These are phyloP conservation scores for Caranx ignobilis DNA, from an alignment of 2,113 vertebrate species.

Conservation along the genomic window DNA sequence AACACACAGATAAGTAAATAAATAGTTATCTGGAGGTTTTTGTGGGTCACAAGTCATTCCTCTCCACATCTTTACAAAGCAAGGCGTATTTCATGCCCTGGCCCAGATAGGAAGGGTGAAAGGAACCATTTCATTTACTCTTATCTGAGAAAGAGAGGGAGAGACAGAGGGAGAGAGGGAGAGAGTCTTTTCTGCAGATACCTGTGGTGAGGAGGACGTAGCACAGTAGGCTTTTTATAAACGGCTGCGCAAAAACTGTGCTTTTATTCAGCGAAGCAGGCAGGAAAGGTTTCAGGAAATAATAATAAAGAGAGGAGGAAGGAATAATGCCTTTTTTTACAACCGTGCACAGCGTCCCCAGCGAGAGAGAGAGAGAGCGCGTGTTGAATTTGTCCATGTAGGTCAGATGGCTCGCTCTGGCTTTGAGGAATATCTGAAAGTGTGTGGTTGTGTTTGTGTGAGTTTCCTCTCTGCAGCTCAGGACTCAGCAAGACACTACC, in stretches of 20 bases:
- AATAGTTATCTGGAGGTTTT: constrained; percentile 80
- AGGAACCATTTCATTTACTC: constrained; percentile 83
- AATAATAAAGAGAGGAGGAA: constrained; percentile 63
- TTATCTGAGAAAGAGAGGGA: constrained; percentile 73
- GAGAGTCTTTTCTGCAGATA: constrained; percentile 68
- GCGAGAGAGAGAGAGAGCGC: neutral
- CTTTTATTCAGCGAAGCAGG: constrained; percentile 55
- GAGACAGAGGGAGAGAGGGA: constrained; percentile 28
- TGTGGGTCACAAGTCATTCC: constrained; percentile 83
- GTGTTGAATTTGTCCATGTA: constrained; percentile 59
- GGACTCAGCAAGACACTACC: neutral
- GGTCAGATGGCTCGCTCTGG: constrained; percentile 53
- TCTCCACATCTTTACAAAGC: constrained; percentile 80
- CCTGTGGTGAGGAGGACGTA: constrained; percentile 65
- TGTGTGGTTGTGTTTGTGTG: constrained; percentile 11
- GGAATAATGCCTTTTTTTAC: constrained; percentile 61
- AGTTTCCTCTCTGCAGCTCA: neutral
- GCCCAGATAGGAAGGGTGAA: constrained; percentile 81
- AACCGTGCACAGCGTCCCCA: constrained; percentile 43
- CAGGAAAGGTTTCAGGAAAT: constrained; percentile 62
- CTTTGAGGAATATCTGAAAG: constrained; percentile 41
- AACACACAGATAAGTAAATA: constrained; percentile 84
- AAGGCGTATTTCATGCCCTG: constrained; percentile 76
- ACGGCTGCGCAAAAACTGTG: constrained; percentile 52
- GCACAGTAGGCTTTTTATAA: constrained; percentile 65